Evolutionary conservation across 1,140 invertebrate species (phyloP).

Genomic region (Leptestheria dahalacensis): DNA sequence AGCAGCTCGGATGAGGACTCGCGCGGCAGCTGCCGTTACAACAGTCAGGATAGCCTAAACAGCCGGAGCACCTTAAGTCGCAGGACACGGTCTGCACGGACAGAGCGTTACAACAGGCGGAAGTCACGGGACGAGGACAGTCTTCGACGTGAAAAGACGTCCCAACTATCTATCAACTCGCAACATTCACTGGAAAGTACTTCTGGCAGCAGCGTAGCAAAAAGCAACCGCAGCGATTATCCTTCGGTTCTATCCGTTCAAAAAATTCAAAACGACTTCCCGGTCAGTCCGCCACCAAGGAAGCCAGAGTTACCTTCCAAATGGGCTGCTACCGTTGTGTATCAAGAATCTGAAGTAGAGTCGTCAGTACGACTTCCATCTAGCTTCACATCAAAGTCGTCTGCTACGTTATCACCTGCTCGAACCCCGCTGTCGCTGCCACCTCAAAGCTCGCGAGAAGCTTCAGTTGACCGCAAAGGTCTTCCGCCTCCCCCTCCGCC

Average conservation of each 20-base stretch:
- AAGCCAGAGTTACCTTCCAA: not conserved
- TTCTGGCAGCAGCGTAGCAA: not conserved
- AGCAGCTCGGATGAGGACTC: constrained; percentile 28
- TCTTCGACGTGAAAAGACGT: constrained; percentile 25
- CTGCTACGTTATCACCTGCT: no score
- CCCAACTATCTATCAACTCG: not conserved
- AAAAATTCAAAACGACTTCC: constrained; percentile 16
- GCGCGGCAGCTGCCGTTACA: constrained; percentile 27
- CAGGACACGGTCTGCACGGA: constrained; percentile 47
- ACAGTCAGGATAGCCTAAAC: constrained; percentile 42
- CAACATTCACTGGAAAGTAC: not conserved
- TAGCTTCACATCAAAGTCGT: no score
- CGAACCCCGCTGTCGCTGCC: not conserved
- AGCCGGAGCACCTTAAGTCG: constrained; percentile 33
- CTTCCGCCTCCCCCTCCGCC: constrained; percentile 21
- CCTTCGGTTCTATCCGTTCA: not conserved
- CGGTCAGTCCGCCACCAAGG: constrained; percentile 21
- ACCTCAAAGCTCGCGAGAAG: not conserved
- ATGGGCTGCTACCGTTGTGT: constrained; percentile 22
- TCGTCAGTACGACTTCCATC: no score
- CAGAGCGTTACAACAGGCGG: constrained; percentile 58
- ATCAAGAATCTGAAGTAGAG: constrained; percentile 24
- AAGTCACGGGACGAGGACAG: constrained; percentile 47
- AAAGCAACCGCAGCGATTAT: not conserved
- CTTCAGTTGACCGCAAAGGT: not conserved